Percentiles rank a stretch among this genome's conserved stretches.
phyloP scores from a whole-genome alignment of 2,113 vertebrate genomes.

The Rhynchopsitta pachyrhyncha region DNA sequence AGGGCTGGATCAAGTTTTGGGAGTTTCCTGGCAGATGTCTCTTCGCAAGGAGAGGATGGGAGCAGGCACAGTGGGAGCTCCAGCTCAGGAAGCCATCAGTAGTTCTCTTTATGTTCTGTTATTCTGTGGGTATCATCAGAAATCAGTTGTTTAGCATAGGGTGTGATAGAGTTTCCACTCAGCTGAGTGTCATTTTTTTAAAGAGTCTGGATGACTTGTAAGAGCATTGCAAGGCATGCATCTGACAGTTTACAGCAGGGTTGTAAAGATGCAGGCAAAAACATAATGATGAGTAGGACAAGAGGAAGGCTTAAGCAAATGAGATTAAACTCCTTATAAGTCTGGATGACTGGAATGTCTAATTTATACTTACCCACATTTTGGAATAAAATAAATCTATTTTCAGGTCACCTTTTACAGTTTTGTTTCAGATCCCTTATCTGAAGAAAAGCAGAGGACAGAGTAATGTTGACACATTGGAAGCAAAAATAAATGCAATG shows the following conservation, averaged over 20 bases:
- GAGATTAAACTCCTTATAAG: neutral
- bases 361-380: neutral
- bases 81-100: neutral
- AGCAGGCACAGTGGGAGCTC: neutral
- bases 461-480: neutral
- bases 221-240: neutral
- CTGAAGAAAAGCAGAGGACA: neutral
- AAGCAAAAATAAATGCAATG: neutral
- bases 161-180: neutral
- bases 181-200: neutral
- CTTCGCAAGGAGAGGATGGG: rapidly evolving
- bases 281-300: neutral
- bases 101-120: neutral
- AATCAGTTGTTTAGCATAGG: neutral
- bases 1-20: neutral
- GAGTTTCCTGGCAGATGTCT: neutral
- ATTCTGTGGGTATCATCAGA: neutral
- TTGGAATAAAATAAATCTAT: neutral
- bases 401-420: neutral
- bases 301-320: neutral
- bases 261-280: neutral
- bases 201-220: neutral
- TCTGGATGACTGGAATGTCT: neutral
- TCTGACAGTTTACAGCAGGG: neutral
- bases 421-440: neutral